Conservation (phyloP, 1,140 invertebrate genomes). For the Paraescarpia echinospica region DNA sequence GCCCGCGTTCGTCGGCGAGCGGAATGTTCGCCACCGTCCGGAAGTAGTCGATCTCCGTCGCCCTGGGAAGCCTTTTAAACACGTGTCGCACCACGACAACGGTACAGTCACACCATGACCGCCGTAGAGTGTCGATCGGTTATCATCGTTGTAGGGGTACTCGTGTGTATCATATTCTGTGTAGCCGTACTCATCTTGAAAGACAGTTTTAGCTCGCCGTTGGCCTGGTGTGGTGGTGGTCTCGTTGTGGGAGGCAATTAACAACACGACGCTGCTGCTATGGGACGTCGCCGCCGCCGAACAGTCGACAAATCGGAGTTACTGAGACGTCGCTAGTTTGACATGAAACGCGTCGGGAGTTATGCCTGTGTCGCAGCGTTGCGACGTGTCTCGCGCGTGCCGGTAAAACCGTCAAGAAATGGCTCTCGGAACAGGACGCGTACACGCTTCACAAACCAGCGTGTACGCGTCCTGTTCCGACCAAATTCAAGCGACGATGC, state of each 20-base stretch:
- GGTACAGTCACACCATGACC: not conserved
- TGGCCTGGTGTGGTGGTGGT: not conserved
- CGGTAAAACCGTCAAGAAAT: conserved; percentile 19
- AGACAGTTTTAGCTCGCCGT: not conserved
- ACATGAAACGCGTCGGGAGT: not conserved
- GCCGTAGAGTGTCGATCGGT: not conserved
- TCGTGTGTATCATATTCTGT: not conserved
- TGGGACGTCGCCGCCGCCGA: not conserved
- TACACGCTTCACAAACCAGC: conserved; percentile 31
- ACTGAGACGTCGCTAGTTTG: not conserved
- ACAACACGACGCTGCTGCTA: not conserved
- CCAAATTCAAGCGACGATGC: conserved; percentile 20
- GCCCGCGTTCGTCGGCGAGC: not conserved
- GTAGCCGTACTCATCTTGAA: not conserved
- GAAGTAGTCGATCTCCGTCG: not conserved
- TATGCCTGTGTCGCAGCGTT: not conserved
- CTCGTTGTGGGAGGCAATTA: not conserved
- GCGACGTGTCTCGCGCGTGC: not conserved
- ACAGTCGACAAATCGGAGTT: conserved; percentile 1
- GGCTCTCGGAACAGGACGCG: conserved; percentile 28
- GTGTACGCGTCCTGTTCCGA: no score
- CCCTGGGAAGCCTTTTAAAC: not conserved
- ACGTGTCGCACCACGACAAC: not conserved
- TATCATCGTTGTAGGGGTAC: not conserved
- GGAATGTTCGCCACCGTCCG: not conserved